Evolutionary conservation across 2,113 vertebrate genomes (phyloP).

Genomic region (Calidris pugnax): DNA sequence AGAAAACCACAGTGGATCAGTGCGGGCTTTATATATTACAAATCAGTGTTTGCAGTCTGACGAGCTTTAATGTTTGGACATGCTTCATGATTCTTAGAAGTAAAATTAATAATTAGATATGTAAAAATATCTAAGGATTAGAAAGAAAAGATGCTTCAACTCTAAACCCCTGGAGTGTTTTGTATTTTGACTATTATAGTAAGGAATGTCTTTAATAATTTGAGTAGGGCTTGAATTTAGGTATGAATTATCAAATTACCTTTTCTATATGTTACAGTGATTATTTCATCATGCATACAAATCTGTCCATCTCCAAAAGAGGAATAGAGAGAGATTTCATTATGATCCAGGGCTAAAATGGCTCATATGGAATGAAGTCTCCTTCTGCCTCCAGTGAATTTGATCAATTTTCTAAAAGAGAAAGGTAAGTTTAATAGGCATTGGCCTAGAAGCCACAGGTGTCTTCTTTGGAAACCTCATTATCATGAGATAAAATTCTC

Average conservation of each 20-base stretch:
- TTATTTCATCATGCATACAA: background rate
- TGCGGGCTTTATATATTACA: background rate
- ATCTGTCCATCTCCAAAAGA: background rate
- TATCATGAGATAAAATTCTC: background rate
- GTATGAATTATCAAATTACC: background rate
- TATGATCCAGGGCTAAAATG: background rate
- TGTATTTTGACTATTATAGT: background rate
- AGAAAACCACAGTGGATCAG: background rate
- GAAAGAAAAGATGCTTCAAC: background rate
- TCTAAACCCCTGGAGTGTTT: background rate
- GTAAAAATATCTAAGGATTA: background rate
- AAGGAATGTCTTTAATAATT: background rate
- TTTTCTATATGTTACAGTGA: background rate
- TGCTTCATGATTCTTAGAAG: background rate
- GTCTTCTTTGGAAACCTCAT: background rate
- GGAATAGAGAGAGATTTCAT: background rate
- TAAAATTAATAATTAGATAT: background rate
- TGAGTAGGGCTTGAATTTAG: background rate
- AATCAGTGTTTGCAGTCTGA: background rate
- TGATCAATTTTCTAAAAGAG: background rate
- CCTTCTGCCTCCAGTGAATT: background rate
- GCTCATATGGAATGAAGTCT: background rate
- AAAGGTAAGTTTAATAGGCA: background rate
- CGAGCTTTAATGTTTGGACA: background rate
- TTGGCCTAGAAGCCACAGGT: background rate